Evolutionary conservation across 1,140 invertebrate genomes (phyloP).

Genomic region (Lasaia peninsularis): DNA sequence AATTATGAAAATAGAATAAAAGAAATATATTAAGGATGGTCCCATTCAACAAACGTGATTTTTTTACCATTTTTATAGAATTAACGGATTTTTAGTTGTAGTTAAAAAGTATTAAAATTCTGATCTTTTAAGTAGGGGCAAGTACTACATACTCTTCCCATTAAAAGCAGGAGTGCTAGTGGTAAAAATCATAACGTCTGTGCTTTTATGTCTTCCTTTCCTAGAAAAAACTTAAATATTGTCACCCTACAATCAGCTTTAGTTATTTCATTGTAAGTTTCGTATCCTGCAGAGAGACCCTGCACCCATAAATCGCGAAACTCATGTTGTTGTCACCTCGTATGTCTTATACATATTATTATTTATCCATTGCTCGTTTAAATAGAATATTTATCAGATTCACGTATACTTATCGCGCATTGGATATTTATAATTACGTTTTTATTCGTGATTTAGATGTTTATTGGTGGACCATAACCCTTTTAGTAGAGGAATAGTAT

Average conservation of each 20-base stretch:
- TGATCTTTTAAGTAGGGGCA: no score
- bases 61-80: no score
- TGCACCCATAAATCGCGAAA: slow-evolving; percentile 11
- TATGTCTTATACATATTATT: slow-evolving; percentile 10
- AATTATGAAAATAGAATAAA: no score
- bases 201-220: no score
- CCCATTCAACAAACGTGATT: no score
- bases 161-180: no score
- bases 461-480: neutral
- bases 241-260: neutral
- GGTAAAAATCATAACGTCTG: no score
- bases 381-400: neutral
- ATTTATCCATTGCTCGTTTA: slow-evolving; percentile 8
- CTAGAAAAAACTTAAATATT: neutral
- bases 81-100: no score
- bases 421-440: neutral
- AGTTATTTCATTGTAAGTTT: slow-evolving; percentile 11
- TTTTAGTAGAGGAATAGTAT: neutral
- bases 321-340: slow-evolving; percentile 13
- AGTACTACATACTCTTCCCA: no score
- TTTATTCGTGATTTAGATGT: neutral
- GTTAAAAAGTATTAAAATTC: no score
- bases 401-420: neutral
- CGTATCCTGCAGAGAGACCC: slow-evolving; percentile 10
- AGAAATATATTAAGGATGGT: no score